Percentiles rank a stretch among this genome's conserved stretches.
phyloP scores from a whole-genome alignment of 2,113 vertebrate genomes.

The Cochlearius cochlearius region DNA sequence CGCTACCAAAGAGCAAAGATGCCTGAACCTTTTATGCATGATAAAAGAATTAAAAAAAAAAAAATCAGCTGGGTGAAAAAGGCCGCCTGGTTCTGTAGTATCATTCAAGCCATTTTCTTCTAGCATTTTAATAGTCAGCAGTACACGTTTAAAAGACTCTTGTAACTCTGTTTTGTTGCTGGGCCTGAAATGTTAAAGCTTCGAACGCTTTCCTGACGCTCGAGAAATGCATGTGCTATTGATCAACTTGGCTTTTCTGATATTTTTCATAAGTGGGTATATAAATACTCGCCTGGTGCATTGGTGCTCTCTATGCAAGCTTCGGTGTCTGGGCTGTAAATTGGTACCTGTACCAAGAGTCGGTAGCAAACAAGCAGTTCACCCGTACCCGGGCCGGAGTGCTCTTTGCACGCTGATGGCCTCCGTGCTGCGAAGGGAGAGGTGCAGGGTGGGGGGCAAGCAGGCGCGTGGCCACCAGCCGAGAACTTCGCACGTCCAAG shows the following conservation, averaged over 20 bases:
- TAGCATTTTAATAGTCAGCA: background rate
- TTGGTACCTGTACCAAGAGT: background rate
- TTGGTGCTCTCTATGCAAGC: background rate
- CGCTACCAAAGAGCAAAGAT: background rate
- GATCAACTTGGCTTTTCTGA: background rate
- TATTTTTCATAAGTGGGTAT: background rate
- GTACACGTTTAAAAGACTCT: background rate
- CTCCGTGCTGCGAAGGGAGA: background rate
- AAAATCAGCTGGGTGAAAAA: background rate
- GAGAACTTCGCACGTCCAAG: background rate
- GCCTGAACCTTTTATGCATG: background rate
- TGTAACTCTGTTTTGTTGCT: background rate
- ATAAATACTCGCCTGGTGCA: background rate
- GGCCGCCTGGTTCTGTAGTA: background rate
- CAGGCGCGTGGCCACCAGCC: accelerated
- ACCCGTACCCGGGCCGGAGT: background rate
- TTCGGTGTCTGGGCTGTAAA: background rate
- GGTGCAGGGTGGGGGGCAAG: too few relatives aligned
- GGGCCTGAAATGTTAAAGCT: background rate
- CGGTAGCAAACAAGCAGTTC: background rate
- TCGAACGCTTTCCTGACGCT: background rate
- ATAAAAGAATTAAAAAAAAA: background rate
- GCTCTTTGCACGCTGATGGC: background rate
- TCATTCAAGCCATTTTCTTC: background rate
- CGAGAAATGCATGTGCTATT: background rate